Evolutionary conservation across 2,888 invertebrate species (phyloP).

Genomic region (Pristionchus entomophagus): DNA sequence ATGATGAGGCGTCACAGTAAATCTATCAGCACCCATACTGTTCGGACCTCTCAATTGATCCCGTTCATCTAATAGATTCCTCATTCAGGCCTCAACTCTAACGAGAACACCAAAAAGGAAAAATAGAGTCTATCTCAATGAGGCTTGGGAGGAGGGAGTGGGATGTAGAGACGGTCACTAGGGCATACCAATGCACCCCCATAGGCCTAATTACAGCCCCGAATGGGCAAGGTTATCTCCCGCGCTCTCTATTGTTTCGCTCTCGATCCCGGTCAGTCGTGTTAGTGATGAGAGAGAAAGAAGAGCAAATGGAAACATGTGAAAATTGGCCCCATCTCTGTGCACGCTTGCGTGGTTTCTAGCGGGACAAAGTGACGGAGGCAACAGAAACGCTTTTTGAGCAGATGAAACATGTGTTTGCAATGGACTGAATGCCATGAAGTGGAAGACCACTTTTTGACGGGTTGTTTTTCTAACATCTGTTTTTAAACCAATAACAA

Average conservation of each 20-base stretch:
- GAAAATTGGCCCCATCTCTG: slow-evolving; percentile 19
- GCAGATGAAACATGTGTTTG: background rate
- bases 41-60: no score
- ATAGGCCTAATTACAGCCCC: slow-evolving; percentile 7
- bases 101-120: background rate
- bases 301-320: background rate
- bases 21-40: no score
- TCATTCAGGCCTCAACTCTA: background rate
- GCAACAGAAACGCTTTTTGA: background rate
- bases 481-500: background rate
- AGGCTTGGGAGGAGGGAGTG: background rate
- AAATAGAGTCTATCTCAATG: background rate
- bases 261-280: background rate
- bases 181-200: background rate
- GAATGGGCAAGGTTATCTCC: slow-evolving; percentile 9
- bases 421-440: no score
- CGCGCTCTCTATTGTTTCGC: slow-evolving; percentile 7
- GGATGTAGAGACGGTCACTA: no score
- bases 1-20: no score
- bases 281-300: background rate
- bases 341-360: background rate
- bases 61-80: background rate
- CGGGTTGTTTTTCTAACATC: no score
- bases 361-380: background rate
- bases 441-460: no score